Percentiles rank a stretch among this genome's conserved stretches.
Conservation (phyloP, 2,888 invertebrate species). For the Eupithecia subfuscata region DNA sequence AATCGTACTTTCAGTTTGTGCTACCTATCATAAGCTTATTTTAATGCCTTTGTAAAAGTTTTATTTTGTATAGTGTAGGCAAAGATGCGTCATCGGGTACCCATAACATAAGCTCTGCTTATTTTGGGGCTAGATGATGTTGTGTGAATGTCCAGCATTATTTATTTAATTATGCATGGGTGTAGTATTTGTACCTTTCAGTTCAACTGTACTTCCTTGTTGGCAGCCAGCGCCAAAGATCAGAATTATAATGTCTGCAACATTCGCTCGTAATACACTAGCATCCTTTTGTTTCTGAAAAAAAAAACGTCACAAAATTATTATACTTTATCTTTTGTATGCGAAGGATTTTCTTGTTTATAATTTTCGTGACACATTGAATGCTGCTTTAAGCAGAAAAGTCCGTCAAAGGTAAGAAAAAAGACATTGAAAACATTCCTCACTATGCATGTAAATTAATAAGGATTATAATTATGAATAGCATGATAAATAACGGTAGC, state of each 20-base stretch:
- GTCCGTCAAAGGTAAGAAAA: background rate
- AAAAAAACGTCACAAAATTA: background rate
- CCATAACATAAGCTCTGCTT: no score
- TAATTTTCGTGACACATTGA: background rate
- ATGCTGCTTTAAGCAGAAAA: background rate
- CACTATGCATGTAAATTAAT: background rate
- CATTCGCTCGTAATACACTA: constrained; percentile 68
- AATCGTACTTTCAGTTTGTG: no score
- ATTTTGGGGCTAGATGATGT: no score
- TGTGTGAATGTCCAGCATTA: no score
- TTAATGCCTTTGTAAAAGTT: no score
- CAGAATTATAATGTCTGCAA: constrained; percentile 80
- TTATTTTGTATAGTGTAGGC: no score
- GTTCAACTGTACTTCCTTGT: constrained; percentile 83
- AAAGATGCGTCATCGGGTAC: no score
- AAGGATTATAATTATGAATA: background rate
- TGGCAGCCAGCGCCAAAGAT: constrained; percentile 86
- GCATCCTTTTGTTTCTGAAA: constrained; percentile 62
- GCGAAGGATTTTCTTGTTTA: background rate
- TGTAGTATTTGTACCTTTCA: constrained; percentile 63
- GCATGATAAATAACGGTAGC: background rate
- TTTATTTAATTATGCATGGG: background rate
- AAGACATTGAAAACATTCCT: background rate
- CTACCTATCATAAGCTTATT: no score
- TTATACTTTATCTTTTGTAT: background rate